Conservation (phyloP, 1,140 invertebrate genomes). For the Magallana ariakensis region DNA sequence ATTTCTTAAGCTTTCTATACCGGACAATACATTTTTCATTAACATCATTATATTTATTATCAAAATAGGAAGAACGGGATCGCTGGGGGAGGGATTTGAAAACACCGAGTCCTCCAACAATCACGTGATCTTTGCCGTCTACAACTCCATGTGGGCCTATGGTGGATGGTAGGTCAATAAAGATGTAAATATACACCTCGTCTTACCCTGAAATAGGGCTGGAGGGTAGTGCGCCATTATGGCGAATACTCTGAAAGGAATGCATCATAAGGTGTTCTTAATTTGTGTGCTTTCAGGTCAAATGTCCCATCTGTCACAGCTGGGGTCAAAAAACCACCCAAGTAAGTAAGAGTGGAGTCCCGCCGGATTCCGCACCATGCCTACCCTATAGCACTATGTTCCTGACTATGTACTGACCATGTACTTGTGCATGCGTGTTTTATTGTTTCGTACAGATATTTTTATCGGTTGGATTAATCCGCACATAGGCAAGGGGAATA, state of each 20-base stretch:
- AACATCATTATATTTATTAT: too few relatives aligned
- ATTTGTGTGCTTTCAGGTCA: constrained; percentile 62
- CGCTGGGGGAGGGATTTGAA: constrained; percentile 53
- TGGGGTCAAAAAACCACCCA: constrained; percentile 66
- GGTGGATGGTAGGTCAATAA: constrained; percentile 66
- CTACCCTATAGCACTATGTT: constrained; percentile 15
- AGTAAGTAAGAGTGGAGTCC: constrained; percentile 57
- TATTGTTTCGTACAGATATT: neutral
- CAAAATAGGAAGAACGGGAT: constrained; percentile 52
- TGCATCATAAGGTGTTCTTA: constrained; percentile 40
- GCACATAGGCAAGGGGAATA: too few relatives aligned
- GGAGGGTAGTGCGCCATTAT: constrained; percentile 20
- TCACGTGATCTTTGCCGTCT: constrained; percentile 60
- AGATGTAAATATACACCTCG: neutral
- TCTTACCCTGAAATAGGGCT: neutral
- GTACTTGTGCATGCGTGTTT: neutral
- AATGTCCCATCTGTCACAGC: constrained; percentile 69
- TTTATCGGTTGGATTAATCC: too few relatives aligned
- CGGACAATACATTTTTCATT: too few relatives aligned
- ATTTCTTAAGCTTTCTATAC: too few relatives aligned
- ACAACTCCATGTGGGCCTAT: constrained; percentile 69
- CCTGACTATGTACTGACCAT: neutral
- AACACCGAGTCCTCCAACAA: constrained; percentile 51
- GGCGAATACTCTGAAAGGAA: constrained; percentile 31
- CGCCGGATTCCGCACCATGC: neutral